Evolutionary conservation across 2,888 invertebrate genomes (phyloP), one percentile per base, ranked within the genome.

Genomic region (Halictus quadricinctus): DNA sequence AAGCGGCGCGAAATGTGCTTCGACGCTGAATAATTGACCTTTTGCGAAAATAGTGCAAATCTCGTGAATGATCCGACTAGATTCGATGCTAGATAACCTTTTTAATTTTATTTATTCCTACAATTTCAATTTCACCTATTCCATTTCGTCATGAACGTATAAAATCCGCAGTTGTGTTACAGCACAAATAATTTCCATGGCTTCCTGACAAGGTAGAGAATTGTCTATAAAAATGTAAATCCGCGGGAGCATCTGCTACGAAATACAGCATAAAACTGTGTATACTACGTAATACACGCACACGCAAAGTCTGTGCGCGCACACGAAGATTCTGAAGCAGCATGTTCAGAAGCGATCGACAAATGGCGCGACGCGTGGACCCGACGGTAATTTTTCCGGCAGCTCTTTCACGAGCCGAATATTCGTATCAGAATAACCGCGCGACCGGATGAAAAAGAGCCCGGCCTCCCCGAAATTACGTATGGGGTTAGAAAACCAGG

Each of bases 401-500:
- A 25, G 72, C 36, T 41, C 36, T 41, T 48, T 25, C 12, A 25
- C 50, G 21, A n/a, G 64, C 12, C 29, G 72, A 46, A 78, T 78
- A 80, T 80, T 70, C 80, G 74, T 54, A 80, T 77, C 46, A 72
- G 36, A 76, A 60, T 69, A 79, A 74, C 66, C 66, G 43, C 25
- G 36, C 7, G n/a, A 2, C 25, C n/a, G 43, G n/a, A 72, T 58
- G 77, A 64, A 84, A 84, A 77, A 76, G 74, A 43, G 43, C n/a
- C 36, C 21, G 74, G 48, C 25, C 72, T 73, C 66, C 29, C 58
- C 29, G 85, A 79, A 85, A 81, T 85, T 85, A 85, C 76, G 84
- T 3, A 46, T 13, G 41, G 58, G 25, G 77, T 41, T n/a, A 12
- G 69, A 48, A 66, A 41, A 25, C 18, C 43, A 46, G 72, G 58